Conservation (phyloP, 2,888 invertebrate genomes). For the Sisyra nigra region DNA sequence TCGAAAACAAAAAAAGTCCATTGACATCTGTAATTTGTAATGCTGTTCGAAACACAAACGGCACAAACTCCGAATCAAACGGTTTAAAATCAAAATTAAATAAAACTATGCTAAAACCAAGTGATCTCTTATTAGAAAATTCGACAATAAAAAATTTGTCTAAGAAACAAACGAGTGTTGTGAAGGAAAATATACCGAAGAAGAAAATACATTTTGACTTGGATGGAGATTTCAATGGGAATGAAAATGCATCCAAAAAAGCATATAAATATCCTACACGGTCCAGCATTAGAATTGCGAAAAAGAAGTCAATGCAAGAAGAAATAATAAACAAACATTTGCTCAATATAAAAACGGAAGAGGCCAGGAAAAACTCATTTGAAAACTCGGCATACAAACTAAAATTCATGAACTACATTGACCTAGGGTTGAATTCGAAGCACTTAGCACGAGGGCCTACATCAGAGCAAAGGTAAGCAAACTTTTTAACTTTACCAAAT, state of each 20-base stretch:
- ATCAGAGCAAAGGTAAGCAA: background rate
- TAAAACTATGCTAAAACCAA: no score
- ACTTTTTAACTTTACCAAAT: background rate
- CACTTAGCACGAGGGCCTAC: no score
- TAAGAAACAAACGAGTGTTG: slow-evolving; percentile 1
- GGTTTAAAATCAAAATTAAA: no score
- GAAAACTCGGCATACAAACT: slow-evolving; percentile 14
- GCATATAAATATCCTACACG: slow-evolving; percentile 15
- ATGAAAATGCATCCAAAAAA: slow-evolving; percentile 10
- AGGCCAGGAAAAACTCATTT: slow-evolving; percentile 11
- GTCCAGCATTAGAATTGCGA: slow-evolving; percentile 22
- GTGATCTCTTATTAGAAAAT: no score
- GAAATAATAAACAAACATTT: background rate
- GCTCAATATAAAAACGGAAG: slow-evolving; percentile 14
- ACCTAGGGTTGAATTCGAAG: no score
- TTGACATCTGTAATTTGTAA: no score
- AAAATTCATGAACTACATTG: slow-evolving; percentile 17
- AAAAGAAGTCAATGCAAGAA: slow-evolving; percentile 17
- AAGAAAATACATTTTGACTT: background rate
- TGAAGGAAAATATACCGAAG: background rate
- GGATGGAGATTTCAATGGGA: background rate
- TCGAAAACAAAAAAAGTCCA: no score
- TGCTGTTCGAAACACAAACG: no score
- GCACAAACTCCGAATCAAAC: no score
- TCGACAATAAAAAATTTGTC: background rate